Percentiles rank a stretch among this genome's conserved stretches.
Evolutionary conservation across 1,140 invertebrate species (phyloP).

Genomic region (Musca vetustissima): DNA sequence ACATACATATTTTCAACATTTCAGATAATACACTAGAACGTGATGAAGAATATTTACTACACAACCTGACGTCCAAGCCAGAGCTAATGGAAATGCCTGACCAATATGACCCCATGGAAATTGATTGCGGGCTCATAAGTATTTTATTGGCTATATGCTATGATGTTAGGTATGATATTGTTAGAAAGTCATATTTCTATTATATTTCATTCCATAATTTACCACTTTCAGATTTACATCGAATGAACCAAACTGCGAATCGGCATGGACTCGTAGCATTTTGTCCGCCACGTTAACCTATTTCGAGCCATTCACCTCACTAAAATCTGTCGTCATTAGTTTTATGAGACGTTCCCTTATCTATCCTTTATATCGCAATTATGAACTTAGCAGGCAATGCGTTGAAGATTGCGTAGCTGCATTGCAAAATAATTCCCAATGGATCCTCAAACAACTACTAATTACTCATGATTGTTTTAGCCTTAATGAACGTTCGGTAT

Average conservation of each 20-base stretch:
- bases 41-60: conserved; percentile 44
- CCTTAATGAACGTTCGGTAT: conserved; percentile 35
- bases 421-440: conserved; percentile 40
- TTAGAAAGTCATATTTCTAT: background rate
- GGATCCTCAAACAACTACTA: conserved; percentile 48
- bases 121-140: conserved; percentile 48
- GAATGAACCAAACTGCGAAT: conserved; percentile 50
- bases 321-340: conserved; percentile 43
- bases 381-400: conserved; percentile 43
- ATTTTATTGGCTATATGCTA: conserved; percentile 51
- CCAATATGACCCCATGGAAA: conserved; percentile 34
- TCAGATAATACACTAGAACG: conserved; percentile 41
- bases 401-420: conserved; percentile 48
- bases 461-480: conserved; percentile 43
- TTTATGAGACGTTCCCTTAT: conserved; percentile 46
- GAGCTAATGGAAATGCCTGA: conserved; percentile 23
- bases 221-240: conserved; percentile 34
- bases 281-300: conserved; percentile 44
- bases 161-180: conserved; percentile 38
- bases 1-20: too few relatives aligned
- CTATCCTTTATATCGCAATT: conserved; percentile 50
- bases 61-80: conserved; percentile 39
- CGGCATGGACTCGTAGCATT: conserved; percentile 49
- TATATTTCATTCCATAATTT: background rate
- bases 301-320: conserved; percentile 47